These are phyloP conservation scores for Eristalinus aeneus DNA, from an alignment of 2,888 invertebrate genomes.

Conservation along the genomic window DNA sequence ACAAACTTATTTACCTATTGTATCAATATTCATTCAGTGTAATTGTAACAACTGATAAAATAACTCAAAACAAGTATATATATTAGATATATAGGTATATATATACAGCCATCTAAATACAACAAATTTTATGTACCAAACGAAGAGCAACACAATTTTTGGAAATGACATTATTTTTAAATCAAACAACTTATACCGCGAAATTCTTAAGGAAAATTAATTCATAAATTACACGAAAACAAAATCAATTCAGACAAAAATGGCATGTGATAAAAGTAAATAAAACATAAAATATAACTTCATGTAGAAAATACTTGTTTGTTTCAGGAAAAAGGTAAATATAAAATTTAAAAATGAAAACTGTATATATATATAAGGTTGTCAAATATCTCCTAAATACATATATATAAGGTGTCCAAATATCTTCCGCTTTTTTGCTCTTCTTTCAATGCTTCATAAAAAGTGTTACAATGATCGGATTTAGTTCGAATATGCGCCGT, in stretches of 20 bases:
- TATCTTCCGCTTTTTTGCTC: too few species aligned
- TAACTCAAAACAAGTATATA: slow-evolving; percentile 29
- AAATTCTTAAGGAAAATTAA: slow-evolving; percentile 26
- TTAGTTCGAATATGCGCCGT: too few species aligned
- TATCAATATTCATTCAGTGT: neutral
- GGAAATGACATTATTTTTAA: slow-evolving; percentile 38
- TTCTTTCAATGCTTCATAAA: too few species aligned
- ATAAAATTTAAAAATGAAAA: slow-evolving; percentile 13
- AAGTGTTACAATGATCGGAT: too few species aligned
- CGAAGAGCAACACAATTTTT: slow-evolving; percentile 44
- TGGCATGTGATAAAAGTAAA: slow-evolving; percentile 66
- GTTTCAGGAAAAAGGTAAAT: slow-evolving; percentile 44
- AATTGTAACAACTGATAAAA: neutral
- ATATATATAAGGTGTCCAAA: too few species aligned
- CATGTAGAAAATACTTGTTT: slow-evolving; percentile 48
- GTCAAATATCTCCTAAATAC: too few species aligned
- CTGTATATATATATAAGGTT: slow-evolving; percentile 31
- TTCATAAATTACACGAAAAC: slow-evolving; percentile 14
- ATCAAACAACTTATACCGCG: slow-evolving; percentile 29
- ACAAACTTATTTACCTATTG: slow-evolving; percentile 9
- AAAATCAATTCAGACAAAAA: slow-evolving; percentile 69
- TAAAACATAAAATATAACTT: slow-evolving; percentile 27
- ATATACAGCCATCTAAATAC: slow-evolving; percentile 44
- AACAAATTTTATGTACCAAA: slow-evolving; percentile 44
- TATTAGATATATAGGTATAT: too few species aligned